Evolutionary conservation across 2,797 vertebrate genomes (phyloP).

Genomic region (Antrozous pallidus): DNA sequence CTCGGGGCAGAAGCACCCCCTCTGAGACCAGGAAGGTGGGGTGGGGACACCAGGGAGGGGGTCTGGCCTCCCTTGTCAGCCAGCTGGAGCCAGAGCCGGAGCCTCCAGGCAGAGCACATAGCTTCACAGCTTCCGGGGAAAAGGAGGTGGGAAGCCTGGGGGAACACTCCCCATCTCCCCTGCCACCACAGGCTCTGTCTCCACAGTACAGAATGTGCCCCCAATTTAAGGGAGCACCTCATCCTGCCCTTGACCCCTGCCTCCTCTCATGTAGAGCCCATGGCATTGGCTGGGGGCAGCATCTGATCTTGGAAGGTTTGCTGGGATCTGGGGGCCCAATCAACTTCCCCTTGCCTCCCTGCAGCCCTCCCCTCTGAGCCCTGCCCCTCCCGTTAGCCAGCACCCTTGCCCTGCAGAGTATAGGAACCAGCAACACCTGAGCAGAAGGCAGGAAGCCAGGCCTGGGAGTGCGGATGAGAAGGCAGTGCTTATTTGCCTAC

Average conservation of each 20-base stretch:
- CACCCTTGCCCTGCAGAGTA: fast-evolving
- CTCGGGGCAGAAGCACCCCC: background rate
- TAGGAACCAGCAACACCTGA: background rate
- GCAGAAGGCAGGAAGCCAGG: too few relatives aligned
- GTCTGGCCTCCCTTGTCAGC: too few relatives aligned
- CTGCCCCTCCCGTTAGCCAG: background rate
- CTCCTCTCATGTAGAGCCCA: background rate
- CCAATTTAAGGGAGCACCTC: background rate
- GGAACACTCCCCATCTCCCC: background rate
- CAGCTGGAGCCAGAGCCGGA: background rate
- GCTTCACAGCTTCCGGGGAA: background rate
- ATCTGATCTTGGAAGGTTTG: background rate
- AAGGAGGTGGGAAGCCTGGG: background rate
- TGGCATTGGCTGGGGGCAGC: background rate
- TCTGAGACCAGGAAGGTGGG: background rate
- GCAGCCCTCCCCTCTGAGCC: too few relatives aligned
- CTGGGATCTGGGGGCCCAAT: fast-evolving
- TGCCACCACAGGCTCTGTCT: background rate
- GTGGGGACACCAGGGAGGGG: background rate
- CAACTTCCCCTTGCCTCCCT: background rate
- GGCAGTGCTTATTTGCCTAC: too few relatives aligned
- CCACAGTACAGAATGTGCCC: background rate
- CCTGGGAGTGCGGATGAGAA: background rate
- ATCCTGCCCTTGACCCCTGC: background rate
- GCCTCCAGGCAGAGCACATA: background rate